Evolutionary conservation across 2,888 invertebrate genomes (phyloP), one percentile per base, ranked within the genome.

Genomic region (Drosophila greeni): DNA sequence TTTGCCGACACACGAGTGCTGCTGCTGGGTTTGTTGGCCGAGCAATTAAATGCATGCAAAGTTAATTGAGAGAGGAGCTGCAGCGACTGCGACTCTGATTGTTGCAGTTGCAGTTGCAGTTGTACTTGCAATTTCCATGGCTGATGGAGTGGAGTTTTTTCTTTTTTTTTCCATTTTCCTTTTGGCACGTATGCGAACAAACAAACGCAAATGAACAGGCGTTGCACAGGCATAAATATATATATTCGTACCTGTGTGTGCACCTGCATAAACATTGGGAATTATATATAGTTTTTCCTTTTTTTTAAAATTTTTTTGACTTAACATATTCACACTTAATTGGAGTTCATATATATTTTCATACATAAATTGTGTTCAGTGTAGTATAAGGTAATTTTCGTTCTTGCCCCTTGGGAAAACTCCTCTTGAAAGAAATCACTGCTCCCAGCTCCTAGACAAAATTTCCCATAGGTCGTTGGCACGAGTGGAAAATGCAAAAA

Each of bases 11-110:
- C 45, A 45, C 45, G 18, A 45, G 45, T 29, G 26, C 7, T 20
- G 39, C n/a, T 42, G 40, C 52, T 51, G 56, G 31, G 51, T 56
- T 34, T 37, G 59, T 47, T 62, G 51, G 51, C 56, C 42, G 54
- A 66, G 76, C 76, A 75, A 75, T 75, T 75, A 75, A 78, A 64
- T 78, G 70, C 75, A 75, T 75, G 78, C 74, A 74, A 74, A 77
- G 74, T 74, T 74, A 61, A 72, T 74, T 74, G 68, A 71, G 64
- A 70, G 62, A 71, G 71, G 60, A 70, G 55, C 59, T 66, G 55
- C 59, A 55, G 51, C 75, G 34, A 34, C 53, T 45, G 26, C 49
- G 55, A 55, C 51, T 49, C 34, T 34, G 51, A 37, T 53, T 56
- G 52, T 20, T 39, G 39, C 43, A 51, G 54, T 26, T 43, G 55